Percentiles rank a stretch among this genome's conserved stretches.
These are phyloP conservation scores for Ptychoptera contaminata DNA, from an alignment of 2,888 invertebrate species.

Conservation along the genomic window DNA sequence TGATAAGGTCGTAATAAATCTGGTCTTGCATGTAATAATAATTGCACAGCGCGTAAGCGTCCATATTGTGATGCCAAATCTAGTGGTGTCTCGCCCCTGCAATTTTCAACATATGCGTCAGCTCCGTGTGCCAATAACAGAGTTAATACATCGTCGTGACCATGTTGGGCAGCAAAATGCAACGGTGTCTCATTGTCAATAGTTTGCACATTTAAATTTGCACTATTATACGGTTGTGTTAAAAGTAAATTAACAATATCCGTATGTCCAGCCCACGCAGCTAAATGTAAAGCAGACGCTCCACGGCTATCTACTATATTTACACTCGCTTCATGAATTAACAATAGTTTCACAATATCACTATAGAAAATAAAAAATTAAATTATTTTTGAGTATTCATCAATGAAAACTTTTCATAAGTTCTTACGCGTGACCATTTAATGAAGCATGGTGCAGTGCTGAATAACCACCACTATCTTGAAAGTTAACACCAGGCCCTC, in stretches of 20 bases:
- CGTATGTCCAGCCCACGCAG: slow-evolving; percentile 86
- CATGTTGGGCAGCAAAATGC: slow-evolving; percentile 87
- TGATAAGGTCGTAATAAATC: slow-evolving; percentile 62
- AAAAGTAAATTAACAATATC: slow-evolving; percentile 76
- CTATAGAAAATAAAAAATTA: slow-evolving; percentile 30
- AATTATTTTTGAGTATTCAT: neutral
- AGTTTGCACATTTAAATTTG: slow-evolving; percentile 75
- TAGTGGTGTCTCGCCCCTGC: slow-evolving; percentile 77
- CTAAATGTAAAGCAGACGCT: slow-evolving; percentile 82
- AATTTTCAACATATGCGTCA: slow-evolving; percentile 76
- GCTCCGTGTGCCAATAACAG: slow-evolving; percentile 71
- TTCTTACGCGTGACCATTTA: slow-evolving; percentile 79
- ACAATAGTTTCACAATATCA: slow-evolving; percentile 67
- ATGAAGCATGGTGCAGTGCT: slow-evolving; percentile 82
- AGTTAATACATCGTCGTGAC: slow-evolving; percentile 70
- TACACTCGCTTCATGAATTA: slow-evolving; percentile 68
- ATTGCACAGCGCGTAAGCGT: slow-evolving; percentile 68
- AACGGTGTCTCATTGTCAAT: slow-evolving; percentile 83
- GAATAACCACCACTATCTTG: slow-evolving; percentile 89
- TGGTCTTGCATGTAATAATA: slow-evolving; percentile 69
- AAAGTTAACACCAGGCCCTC: slow-evolving; percentile 82
- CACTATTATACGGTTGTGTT: slow-evolving; percentile 62
- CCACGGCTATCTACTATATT: slow-evolving; percentile 81
- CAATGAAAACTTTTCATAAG: neutral
- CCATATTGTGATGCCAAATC: slow-evolving; percentile 91